Evolutionary conservation across 2,888 invertebrate genomes (phyloP).

Genomic region (Baccha elongata): DNA sequence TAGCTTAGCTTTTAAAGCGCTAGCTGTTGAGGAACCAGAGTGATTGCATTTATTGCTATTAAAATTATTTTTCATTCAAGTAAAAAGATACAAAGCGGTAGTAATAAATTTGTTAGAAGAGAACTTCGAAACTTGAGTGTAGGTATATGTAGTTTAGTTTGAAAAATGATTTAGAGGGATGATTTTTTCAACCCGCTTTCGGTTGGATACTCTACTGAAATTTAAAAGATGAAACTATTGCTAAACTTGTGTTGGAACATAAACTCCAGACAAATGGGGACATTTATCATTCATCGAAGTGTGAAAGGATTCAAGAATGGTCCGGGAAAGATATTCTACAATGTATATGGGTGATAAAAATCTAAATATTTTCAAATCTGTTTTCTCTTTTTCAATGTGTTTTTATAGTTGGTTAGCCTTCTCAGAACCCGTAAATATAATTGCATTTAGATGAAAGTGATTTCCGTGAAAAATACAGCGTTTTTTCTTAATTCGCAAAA

Average conservation of each 20-base stretch:
- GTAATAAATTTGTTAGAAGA: constrained; percentile 61
- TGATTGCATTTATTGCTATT: constrained; percentile 65
- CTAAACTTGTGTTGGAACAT: constrained; percentile 9
- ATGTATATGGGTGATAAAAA: too few species aligned
- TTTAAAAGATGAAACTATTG: background rate
- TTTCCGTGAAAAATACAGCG: too few species aligned
- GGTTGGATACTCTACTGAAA: constrained; percentile 12
- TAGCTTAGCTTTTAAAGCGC: too few species aligned
- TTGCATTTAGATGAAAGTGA: too few species aligned
- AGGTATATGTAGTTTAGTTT: constrained; percentile 9
- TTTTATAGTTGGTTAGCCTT: too few species aligned
- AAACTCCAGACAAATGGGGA: constrained; percentile 27
- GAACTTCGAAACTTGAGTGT: constrained; percentile 57
- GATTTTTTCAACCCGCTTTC: background rate
- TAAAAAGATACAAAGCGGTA: constrained; percentile 59
- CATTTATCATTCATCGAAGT: constrained; percentile 4
- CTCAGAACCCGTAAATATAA: too few species aligned
- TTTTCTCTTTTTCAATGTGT: too few species aligned
- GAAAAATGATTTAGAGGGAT: constrained; percentile 42
- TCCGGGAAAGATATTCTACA: too few species aligned
- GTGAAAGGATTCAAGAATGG: too few species aligned
- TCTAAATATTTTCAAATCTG: too few species aligned
- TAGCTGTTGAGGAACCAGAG: background rate
- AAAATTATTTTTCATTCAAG: constrained; percentile 59
- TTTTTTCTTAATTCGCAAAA: too few species aligned